These are phyloP conservation scores for Tupiocoris notatus DNA, from an alignment of 2,888 invertebrate species.

Conservation along the genomic window DNA sequence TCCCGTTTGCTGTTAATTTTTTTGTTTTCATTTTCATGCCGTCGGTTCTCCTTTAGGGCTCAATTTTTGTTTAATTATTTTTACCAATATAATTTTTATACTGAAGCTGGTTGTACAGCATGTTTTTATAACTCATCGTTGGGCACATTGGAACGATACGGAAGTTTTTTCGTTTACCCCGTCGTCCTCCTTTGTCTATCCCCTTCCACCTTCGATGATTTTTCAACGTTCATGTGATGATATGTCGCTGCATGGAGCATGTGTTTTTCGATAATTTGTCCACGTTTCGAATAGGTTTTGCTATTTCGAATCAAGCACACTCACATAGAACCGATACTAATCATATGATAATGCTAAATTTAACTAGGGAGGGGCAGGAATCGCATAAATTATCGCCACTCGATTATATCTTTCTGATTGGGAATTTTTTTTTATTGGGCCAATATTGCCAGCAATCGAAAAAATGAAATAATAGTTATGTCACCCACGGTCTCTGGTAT, in stretches of 20 bases:
- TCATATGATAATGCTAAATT: too few relatives aligned
- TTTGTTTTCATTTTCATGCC: conserved; percentile 43
- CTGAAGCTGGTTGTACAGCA: conserved; percentile 39
- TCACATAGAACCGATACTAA: too few relatives aligned
- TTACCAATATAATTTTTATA: conserved; percentile 45
- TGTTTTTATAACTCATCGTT: conserved; percentile 28
- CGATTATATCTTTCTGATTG: too few relatives aligned
- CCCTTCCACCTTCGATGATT: conserved; percentile 7
- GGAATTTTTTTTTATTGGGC: too few relatives aligned
- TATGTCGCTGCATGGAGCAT: neutral
- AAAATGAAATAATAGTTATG: too few relatives aligned
- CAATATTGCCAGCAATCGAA: too few relatives aligned
- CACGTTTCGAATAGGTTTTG: too few relatives aligned
- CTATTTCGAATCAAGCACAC: too few relatives aligned
- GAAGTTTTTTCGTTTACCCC: neutral
- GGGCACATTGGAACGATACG: conserved; percentile 41
- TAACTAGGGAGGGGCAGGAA: too few relatives aligned
- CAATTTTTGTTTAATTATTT: conserved; percentile 42
- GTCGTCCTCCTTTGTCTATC: neutral
- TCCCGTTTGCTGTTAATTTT: conserved; percentile 40
- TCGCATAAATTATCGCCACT: too few relatives aligned
- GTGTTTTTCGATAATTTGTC: neutral
- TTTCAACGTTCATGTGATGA: neutral
- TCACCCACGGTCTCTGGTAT: too few relatives aligned
- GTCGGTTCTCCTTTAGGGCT: too few relatives aligned